phyloP scores from a whole-genome alignment of 2,113 vertebrate genomes.

The Thamnophis sirtalis region DNA sequence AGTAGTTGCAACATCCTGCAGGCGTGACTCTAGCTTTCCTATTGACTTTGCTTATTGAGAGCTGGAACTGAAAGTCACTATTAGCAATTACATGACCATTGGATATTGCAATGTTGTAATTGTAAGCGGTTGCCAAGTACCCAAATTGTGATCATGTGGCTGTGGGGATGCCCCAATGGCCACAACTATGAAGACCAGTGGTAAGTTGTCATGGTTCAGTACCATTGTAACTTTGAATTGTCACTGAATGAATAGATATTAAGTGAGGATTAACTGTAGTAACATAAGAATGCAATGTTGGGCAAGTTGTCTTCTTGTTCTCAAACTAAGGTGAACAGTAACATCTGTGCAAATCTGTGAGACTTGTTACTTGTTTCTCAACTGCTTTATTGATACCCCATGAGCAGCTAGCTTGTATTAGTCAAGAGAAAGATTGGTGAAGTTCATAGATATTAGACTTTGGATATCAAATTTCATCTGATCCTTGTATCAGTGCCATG shows the following conservation, averaged over 20 bases:
- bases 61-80: not conserved
- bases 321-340: not conserved
- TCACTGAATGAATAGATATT: not conserved
- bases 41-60: not conserved
- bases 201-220: not conserved
- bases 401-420: not conserved
- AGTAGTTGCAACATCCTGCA: not conserved
- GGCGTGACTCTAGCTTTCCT: not conserved
- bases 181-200: not conserved
- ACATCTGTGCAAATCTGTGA: not conserved
- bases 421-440: not conserved
- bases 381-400: not conserved
- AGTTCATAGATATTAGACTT: not conserved
- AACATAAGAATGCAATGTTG: not conserved
- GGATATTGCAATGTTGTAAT: not conserved
- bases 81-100: not conserved
- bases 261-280: not conserved
- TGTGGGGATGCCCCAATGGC: not conserved
- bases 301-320: not conserved
- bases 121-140: not conserved
- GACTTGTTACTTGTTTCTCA: not conserved
- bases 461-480: not conserved
- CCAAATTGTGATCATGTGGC: not conserved
- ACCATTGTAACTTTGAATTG: not conserved
- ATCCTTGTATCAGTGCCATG: not conserved